Evolutionary conservation across 2,888 invertebrate species (phyloP).

Genomic region (Hydrotaea cyrtoneurina): DNA sequence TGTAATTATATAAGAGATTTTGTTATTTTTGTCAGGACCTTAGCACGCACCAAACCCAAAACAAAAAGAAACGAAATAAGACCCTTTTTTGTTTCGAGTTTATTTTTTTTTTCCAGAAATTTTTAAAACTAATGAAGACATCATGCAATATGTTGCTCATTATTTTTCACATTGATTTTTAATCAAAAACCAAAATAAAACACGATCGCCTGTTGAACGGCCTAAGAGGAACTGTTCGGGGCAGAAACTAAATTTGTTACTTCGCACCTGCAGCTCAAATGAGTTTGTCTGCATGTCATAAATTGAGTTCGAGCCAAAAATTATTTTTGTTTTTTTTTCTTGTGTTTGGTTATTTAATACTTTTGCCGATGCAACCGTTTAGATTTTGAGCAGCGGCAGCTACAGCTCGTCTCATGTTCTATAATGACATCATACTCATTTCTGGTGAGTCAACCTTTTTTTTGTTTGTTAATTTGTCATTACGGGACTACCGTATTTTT

Average conservation of each 20-base stretch:
- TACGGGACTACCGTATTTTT: conserved; percentile 3
- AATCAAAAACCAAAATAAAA: conserved; percentile 23
- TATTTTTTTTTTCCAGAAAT: conserved; percentile 29
- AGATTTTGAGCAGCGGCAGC: conserved; percentile 1
- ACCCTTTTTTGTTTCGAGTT: neutral
- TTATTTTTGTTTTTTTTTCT: neutral
- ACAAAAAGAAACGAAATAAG: neutral
- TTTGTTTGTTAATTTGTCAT: neutral
- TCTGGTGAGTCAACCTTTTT: neutral
- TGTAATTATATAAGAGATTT: conserved; percentile 8
- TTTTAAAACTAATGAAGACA: conserved; percentile 62
- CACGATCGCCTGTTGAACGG: conserved; percentile 14
- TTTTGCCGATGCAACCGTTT: conserved; percentile 18
- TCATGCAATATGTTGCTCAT: conserved; percentile 51
- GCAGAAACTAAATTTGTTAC: conserved; percentile 27
- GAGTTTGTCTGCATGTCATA: conserved; percentile 65
- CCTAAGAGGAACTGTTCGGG: neutral
- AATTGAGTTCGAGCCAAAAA: conserved; percentile 47
- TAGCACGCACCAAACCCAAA: conserved; percentile 38
- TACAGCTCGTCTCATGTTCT: conserved; percentile 54
- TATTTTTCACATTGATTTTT: conserved; percentile 61
- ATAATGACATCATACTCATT: conserved; percentile 53
- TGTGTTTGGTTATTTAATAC: conserved; percentile 59
- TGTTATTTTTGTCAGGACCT: neutral
- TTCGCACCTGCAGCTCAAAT: conserved; percentile 64